phyloP scores from a whole-genome alignment of 2,113 vertebrate genomes.

The Rhadina sibilatrix region DNA sequence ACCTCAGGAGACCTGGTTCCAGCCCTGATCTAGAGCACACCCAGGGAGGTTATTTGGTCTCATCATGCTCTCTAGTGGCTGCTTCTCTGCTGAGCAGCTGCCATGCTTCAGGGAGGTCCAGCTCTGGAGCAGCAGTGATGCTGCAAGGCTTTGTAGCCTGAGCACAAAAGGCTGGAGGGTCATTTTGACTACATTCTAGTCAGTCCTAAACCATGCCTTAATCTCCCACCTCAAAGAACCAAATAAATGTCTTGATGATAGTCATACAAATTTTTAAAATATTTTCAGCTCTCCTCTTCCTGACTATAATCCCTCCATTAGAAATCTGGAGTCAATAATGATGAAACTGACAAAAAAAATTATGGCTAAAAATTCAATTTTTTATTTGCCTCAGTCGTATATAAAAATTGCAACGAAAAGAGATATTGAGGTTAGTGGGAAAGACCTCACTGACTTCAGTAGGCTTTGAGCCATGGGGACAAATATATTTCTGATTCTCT shows the following conservation, averaged over 20 bases:
- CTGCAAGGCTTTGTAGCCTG: fast-evolving
- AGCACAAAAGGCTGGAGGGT: not conserved
- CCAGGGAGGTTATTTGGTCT: conserved; percentile 28
- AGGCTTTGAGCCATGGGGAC: not conserved
- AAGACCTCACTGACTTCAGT: not conserved
- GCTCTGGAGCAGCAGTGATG: not conserved
- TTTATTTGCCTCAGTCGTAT: not conserved
- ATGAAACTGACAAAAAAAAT: not conserved
- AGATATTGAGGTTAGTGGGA: not conserved
- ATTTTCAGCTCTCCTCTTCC: not conserved
- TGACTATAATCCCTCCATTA: not conserved
- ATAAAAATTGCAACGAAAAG: not conserved
- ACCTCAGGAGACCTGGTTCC: not conserved
- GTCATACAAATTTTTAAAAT: not conserved
- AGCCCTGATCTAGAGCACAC: not conserved
- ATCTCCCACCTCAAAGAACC: not conserved
- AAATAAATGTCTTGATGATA: not conserved
- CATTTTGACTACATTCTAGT: not conserved
- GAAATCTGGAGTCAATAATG: not conserved
- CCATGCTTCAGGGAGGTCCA: not conserved
- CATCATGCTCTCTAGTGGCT: conserved; percentile 55
- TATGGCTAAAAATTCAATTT: not conserved
- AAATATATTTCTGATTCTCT: not conserved
- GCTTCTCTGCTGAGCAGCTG: conserved; percentile 40
- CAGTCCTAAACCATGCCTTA: not conserved